These are phyloP conservation scores for Argynnis bischoffii DNA, from an alignment of 2,888 invertebrate genomes.

Conservation along the genomic window DNA sequence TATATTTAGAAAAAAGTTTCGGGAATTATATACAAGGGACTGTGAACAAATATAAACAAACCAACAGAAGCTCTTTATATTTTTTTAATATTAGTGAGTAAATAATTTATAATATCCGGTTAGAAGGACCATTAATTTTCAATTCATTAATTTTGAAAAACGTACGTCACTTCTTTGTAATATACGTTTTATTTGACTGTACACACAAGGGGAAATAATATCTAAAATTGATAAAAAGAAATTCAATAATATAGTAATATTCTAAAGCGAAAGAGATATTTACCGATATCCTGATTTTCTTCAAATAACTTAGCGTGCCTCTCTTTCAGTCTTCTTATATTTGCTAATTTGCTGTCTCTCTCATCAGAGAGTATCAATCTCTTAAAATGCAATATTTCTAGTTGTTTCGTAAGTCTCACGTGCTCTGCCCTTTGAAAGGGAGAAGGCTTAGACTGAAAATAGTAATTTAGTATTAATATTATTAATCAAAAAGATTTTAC, in stretches of 20 bases:
- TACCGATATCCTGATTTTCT: slow-evolving; percentile 87
- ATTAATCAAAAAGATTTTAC: neutral
- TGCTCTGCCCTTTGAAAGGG: slow-evolving; percentile 85
- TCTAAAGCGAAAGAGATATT: slow-evolving; percentile 39
- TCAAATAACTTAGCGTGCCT: slow-evolving; percentile 84
- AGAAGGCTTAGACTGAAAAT: slow-evolving; percentile 82
- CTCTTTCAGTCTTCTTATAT: slow-evolving; percentile 85
- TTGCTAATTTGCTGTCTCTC: slow-evolving; percentile 84
- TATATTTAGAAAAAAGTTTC: neutral
- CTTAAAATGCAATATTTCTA: slow-evolving; percentile 87
- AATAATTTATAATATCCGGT: too few relatives aligned
- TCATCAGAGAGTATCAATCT: slow-evolving; percentile 87
- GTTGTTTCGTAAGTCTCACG: slow-evolving; percentile 84
- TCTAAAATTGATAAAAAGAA: neutral
- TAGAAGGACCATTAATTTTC: too few relatives aligned
- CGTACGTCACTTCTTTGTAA: too few relatives aligned
- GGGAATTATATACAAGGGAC: neutral
- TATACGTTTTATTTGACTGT: too few relatives aligned
- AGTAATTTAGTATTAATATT: neutral
- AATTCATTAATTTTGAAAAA: too few relatives aligned
- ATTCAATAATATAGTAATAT: too few relatives aligned
- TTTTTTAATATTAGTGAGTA: too few relatives aligned
- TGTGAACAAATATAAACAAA: too few relatives aligned
- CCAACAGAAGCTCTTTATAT: too few relatives aligned
- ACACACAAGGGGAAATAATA: too few relatives aligned